Conservation (phyloP, 2,113 vertebrate genomes). For the Leptodactylus fuscus region DNA sequence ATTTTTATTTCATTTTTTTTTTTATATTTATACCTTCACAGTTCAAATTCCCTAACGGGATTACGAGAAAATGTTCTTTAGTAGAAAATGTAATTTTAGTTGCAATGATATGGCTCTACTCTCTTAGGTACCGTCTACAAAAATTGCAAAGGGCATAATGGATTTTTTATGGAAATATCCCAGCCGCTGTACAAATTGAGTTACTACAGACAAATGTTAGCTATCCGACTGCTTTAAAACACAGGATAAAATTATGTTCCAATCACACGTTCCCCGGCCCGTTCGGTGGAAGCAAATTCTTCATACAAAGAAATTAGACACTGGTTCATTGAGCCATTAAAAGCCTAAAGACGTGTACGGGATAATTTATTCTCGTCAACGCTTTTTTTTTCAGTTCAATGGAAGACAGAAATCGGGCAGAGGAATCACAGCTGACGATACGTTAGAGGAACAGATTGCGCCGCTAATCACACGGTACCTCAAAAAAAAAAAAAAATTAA, state of each 20-base stretch:
- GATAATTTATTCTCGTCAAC: conserved; percentile 41
- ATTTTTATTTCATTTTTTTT: conserved; percentile 39
- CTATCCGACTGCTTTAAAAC: conserved; percentile 45
- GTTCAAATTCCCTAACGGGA: conserved; percentile 52
- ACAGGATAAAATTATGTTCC: conserved; percentile 47
- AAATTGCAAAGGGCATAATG: conserved; percentile 16
- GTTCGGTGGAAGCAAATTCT: conserved; percentile 30
- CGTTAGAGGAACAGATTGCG: conserved; percentile 35
- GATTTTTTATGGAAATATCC: conserved; percentile 47
- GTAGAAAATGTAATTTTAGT: conserved; percentile 61
- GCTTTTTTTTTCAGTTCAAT: conserved; percentile 40
- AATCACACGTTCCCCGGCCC: conserved; percentile 31
- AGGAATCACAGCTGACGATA: conserved; percentile 29
- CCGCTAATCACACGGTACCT: conserved; percentile 21
- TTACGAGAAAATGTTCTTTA: conserved; percentile 57
- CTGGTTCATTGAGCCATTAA: conserved; percentile 52
- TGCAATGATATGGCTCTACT: conserved; percentile 58
- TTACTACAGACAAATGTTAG: conserved; percentile 57
- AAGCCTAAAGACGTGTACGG: conserved; percentile 33
- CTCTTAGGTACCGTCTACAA: conserved; percentile 34
- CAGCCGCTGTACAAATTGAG: conserved; percentile 51
- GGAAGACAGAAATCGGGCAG: conserved; percentile 18
- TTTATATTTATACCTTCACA: conserved; percentile 24
- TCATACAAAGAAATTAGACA: conserved; percentile 53
- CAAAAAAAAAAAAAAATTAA: not conserved